Conservation (phyloP, 2,888 invertebrate species). For the Drosophila anomelani region DNA sequence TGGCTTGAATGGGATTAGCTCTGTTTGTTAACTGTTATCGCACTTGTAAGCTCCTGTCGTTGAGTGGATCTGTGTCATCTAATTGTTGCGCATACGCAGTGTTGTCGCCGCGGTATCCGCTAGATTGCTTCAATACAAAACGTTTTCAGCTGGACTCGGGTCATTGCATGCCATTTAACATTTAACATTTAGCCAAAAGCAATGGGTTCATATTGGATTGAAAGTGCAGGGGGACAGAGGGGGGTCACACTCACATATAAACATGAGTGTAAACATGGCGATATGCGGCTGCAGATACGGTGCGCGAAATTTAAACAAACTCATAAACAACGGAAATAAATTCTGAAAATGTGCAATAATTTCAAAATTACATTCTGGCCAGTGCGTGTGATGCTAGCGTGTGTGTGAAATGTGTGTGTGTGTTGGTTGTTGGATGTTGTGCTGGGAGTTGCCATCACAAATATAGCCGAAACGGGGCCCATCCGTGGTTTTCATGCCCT, state of each 20-base stretch:
- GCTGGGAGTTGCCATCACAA: slow-evolving; percentile 25
- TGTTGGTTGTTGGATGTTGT: slow-evolving; percentile 14
- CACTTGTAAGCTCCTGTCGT: slow-evolving; percentile 72
- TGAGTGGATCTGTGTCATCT: slow-evolving; percentile 55
- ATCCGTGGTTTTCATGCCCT: slow-evolving; percentile 53
- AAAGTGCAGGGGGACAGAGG: not conserved
- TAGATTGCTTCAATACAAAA: slow-evolving; percentile 39
- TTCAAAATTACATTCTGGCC: slow-evolving; percentile 58
- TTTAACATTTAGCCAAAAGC: slow-evolving; percentile 38
- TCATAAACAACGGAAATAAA: slow-evolving; percentile 74
- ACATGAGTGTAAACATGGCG: slow-evolving; percentile 22
- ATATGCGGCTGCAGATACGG: slow-evolving; percentile 27
- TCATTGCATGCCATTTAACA: slow-evolving; percentile 25
- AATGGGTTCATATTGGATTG: slow-evolving; percentile 13
- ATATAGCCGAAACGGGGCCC: slow-evolving; percentile 32
- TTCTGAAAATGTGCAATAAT: slow-evolving; percentile 70
- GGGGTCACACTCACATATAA: slow-evolving; percentile 8
- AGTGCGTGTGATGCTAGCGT: slow-evolving; percentile 27
- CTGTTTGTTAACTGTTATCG: slow-evolving; percentile 75
- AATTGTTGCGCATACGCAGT: slow-evolving; percentile 59
- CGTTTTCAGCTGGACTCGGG: slow-evolving; percentile 33
- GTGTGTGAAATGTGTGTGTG: slow-evolving; percentile 33
- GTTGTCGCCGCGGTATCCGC: not conserved
- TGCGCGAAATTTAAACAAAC: slow-evolving; percentile 48
- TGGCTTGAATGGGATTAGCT: slow-evolving; percentile 67